Evolutionary conservation across 1,140 invertebrate genomes (phyloP), one percentile per base, ranked within the genome.

Genomic region (Teleogryllus occipitalis): DNA sequence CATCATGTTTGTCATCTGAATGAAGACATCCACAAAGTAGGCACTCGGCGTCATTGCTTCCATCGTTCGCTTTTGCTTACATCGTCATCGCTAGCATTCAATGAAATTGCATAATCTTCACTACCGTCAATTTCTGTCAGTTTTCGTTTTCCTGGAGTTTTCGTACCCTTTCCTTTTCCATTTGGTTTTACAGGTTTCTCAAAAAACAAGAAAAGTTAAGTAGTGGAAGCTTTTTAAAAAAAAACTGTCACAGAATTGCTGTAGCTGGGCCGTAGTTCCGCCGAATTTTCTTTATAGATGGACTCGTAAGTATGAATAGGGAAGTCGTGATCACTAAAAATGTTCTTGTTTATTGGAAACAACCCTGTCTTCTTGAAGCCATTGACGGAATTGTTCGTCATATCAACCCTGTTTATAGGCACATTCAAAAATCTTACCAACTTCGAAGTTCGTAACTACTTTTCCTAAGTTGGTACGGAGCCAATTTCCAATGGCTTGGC

Each of bases 401-500:
- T 78, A n/a, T 46, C 47, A 18, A 49, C 54, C 65, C 22, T n/a
- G 15, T 49, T 22, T 78, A 65, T 49, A 78, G 14, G 77, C 77
- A 7, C 15, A 4, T 7, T 48, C 49, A 49, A 78, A 78, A 8
- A 78, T 27, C 14, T 5, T 78, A 5, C 15, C 39, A 46, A 78
- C 7, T 78, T 27, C 7, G 15, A 78, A 49, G 27, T 47, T 47
- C 39, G 47, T 65, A 49, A 78, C 47, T 18, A 54, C 54, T 5
- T n/a, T 46, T n/a, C 77, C 14, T 47, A 49, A 14, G 27, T 78
- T 78, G 47, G 22, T 48, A 4, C 46, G 15, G n/a, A 78, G 77
- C 72, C 65, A 79, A 14, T 4, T 79, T 80, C 49, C 47, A 85
- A 80, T 82, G 83, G 83, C 78, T 84, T 76, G 75, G 78, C 81